Base-by-base conservation (phyloP, 2,113 vertebrate genomes). In the Puma concolor region DNA sequence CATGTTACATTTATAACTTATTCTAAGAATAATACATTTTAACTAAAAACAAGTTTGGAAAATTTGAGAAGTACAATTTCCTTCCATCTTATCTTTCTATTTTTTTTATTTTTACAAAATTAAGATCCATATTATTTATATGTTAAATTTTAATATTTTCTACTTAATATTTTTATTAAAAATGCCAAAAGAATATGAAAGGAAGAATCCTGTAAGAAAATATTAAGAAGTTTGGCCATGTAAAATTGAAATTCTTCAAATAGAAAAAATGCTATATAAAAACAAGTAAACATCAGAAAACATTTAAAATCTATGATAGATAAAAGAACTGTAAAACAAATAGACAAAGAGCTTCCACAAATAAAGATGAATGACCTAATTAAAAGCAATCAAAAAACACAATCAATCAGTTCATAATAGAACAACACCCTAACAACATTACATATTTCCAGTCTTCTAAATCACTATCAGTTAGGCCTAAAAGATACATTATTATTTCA, bases 31-130 rank as follows among this genome's bases (percentile, higher is more conserved):
- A 91, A 29, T 63, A 25, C 1, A 69, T 11, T 13, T 88, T 31
- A 69, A 48, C 14, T 57, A 71, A 91, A 76, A 27, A 21, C 69
- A 94, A 50, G 6, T 80, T 86, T 91, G 38, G 17, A 52, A 96
- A 86, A 81, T 74, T 52, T 38, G 16, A 5, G 13, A 77, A 96
- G 12, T n/a, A 33, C 8, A 81, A 25, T 86, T 89, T 83, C 21
- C n/a, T 94, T 63, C 8, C 15, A 83, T 44, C 16, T 67, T n/a
- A 11, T 88, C 16, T 84, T 94, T 76, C 38, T 74, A 9, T 14
- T 87, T 74, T 50, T 44, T 83, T 79, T 76, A 63, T 31, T 64
- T 93, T 94, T 91, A 79, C 15, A 92, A 94, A 96, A 64, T 76
- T 84, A 41, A 6, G 27, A 36, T 77, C 27, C 29, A 36, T 77